Conservation (phyloP, 2,888 invertebrate species). For the Pterostichus madidus region DNA sequence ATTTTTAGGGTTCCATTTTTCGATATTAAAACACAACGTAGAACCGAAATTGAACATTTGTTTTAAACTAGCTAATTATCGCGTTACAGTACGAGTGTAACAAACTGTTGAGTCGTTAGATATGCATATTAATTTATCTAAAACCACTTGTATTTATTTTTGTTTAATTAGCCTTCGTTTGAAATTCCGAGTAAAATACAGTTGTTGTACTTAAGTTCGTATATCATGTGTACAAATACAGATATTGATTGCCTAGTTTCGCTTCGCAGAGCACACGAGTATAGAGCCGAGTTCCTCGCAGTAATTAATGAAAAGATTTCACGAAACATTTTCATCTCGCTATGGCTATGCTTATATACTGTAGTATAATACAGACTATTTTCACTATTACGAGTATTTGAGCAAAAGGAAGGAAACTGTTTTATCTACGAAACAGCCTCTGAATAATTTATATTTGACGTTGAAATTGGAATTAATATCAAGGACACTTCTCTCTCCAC, state of each 20-base stretch:
- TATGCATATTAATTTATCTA: too few species aligned
- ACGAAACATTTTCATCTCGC: constrained; percentile 31
- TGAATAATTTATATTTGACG: not conserved
- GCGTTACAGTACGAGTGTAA: too few species aligned
- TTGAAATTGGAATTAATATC: not conserved
- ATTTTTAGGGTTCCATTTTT: too few species aligned
- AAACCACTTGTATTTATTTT: too few species aligned
- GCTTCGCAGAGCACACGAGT: not conserved
- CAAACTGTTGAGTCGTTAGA: too few species aligned
- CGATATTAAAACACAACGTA: too few species aligned
- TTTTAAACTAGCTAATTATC: too few species aligned
- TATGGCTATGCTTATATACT: not conserved
- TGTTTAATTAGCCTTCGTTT: too few species aligned
- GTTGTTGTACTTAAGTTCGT: not conserved
- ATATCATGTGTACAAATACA: not conserved
- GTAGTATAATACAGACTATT: not conserved
- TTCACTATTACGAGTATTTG: constrained; percentile 19
- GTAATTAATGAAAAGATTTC: constrained; percentile 32
- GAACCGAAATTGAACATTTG: too few species aligned
- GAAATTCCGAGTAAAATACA: too few species aligned
- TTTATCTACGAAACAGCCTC: not conserved
- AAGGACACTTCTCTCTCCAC: not conserved
- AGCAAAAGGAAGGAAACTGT: constrained; percentile 13
- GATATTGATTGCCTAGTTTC: not conserved
- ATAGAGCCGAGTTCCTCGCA: not conserved